Percentiles rank a stretch among this genome's conserved stretches.
Evolutionary conservation across 2,113 vertebrate species (phyloP).

Genomic region (Melanostigma gelatinosum): DNA sequence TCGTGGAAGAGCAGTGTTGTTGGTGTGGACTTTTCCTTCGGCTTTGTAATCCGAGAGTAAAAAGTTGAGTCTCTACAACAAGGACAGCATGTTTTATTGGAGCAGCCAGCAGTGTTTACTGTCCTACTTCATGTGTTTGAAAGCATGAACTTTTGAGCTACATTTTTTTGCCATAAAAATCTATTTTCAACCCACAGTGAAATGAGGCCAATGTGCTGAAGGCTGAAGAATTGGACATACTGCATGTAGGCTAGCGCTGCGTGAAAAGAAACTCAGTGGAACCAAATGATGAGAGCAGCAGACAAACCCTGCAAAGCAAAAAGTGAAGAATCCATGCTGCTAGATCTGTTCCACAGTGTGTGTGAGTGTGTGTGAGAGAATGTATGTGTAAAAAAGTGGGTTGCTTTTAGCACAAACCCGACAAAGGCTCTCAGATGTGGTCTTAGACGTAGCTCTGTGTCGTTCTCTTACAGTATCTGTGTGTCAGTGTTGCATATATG

Average conservation of each 20-base stretch:
- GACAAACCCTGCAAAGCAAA: conserved; percentile 35
- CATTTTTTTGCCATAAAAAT: conserved; percentile 31
- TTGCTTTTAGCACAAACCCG: not conserved
- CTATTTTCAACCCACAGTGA: conserved; percentile 31
- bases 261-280: conserved; percentile 49
- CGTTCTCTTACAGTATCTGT: not conserved
- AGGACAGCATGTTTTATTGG: not conserved
- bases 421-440: conserved; percentile 14
- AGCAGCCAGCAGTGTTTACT: conserved; percentile 30
- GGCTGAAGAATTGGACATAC: conserved; percentile 48
- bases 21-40: not conserved
- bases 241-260: conserved; percentile 54
- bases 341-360: not conserved
- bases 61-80: not conserved
- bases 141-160: conserved; percentile 34
- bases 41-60: not conserved
- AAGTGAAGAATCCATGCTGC: not conserved
- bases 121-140: conserved; percentile 38
- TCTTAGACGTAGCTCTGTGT: not conserved
- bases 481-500: not conserved
- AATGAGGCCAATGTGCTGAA: conserved; percentile 60
- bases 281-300: conserved; percentile 55
- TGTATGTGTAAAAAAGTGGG: not conserved
- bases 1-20: too few relatives aligned
- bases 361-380: not conserved